Evolutionary conservation across 2,888 invertebrate species (phyloP).

Genomic region (Iselma pallidipennis): DNA sequence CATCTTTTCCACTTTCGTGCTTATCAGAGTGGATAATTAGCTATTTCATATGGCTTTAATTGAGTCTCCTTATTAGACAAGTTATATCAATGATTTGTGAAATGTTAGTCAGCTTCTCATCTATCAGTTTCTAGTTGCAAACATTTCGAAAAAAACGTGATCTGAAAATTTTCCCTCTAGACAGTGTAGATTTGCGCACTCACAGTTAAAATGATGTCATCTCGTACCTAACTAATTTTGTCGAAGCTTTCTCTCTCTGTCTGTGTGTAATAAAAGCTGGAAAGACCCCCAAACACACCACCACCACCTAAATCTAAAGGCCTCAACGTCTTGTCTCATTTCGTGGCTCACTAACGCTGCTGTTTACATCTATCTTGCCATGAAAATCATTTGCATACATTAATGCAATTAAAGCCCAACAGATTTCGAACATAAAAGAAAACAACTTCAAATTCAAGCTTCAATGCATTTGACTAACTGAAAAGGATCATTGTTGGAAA

Average conservation of each 20-base stretch:
- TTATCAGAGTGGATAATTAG: background rate
- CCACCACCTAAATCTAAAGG: too few relatives aligned
- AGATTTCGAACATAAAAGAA: slow-evolving; percentile 23
- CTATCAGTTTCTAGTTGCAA: background rate
- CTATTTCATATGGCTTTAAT: background rate
- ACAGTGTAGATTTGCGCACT: slow-evolving; percentile 11
- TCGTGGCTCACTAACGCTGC: slow-evolving; percentile 51
- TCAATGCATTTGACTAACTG: too few relatives aligned
- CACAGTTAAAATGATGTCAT: slow-evolving; percentile 34
- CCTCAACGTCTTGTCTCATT: slow-evolving; percentile 44
- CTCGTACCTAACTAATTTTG: slow-evolving; percentile 32
- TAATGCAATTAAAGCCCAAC: slow-evolving; percentile 47
- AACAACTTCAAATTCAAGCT: slow-evolving; percentile 14
- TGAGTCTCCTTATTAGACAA: background rate
- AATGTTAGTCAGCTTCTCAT: too few relatives aligned
- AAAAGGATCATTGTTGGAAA: too few relatives aligned
- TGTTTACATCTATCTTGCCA: slow-evolving; percentile 51
- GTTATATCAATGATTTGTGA: background rate
- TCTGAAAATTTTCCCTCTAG: slow-evolving; percentile 7
- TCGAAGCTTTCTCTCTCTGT: slow-evolving; percentile 29
- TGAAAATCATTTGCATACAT: slow-evolving; percentile 52
- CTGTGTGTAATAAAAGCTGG: slow-evolving; percentile 28
- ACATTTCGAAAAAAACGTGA: background rate
- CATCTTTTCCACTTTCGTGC: background rate
- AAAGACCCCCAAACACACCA: slow-evolving; percentile 14